These are phyloP conservation scores for Slavum lentiscoides DNA, from an alignment of 2,888 invertebrate genomes.

Conservation along the genomic window DNA sequence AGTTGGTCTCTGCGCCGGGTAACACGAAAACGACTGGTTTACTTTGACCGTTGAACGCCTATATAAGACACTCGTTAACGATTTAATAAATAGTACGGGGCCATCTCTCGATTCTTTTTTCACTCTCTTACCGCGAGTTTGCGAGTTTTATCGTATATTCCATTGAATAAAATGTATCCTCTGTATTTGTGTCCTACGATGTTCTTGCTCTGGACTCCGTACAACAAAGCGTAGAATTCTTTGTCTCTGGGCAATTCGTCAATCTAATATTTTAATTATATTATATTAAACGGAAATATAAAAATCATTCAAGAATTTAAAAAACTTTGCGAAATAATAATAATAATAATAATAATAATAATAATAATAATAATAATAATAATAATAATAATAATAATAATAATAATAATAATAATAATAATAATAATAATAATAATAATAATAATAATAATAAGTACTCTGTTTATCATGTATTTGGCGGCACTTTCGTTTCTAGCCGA, in stretches of 20 bases:
- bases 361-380: neutral
- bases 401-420: neutral
- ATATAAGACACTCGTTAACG: constrained; percentile 11
- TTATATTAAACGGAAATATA: neutral
- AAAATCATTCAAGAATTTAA: neutral
- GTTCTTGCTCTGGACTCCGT: constrained; percentile 72
- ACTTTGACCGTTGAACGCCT: constrained; percentile 64
- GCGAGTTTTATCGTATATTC: constrained; percentile 59
- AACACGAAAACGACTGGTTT: constrained; percentile 93
- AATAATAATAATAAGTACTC: constrained; percentile 49
- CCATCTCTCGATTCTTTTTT: neutral
- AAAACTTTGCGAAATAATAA: too few species aligned
- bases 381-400: neutral
- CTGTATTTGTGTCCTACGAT: constrained; percentile 78
- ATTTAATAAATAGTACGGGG: neutral
- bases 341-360: neutral
- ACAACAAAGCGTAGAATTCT: constrained; percentile 76
- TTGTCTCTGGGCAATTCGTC: constrained; percentile 68
- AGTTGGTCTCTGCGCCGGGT: constrained; percentile 97
- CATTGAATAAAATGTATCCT: constrained; percentile 77
- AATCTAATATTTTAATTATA: constrained; percentile 55
- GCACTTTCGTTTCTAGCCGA: constrained; percentile 64
- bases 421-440: neutral
- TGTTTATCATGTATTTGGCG: constrained; percentile 59
- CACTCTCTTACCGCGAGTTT: constrained; percentile 62